These are phyloP conservation scores for Clostera curtula DNA, from an alignment of 2,888 invertebrate genomes.

Conservation along the genomic window DNA sequence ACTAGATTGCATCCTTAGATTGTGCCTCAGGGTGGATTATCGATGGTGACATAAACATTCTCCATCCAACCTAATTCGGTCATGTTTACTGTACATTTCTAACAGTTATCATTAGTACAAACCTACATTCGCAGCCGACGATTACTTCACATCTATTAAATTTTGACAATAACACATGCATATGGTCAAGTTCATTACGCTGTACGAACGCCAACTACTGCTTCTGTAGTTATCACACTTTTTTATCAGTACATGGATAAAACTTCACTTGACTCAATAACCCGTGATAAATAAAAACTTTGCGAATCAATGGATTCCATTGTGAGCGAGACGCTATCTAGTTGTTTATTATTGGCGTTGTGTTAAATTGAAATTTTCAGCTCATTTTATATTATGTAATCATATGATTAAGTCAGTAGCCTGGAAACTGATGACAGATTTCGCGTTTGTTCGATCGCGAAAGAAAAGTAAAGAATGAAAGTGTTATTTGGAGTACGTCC, in stretches of 20 bases:
- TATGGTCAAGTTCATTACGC: conserved; percentile 7
- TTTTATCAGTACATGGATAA: conserved; percentile 48
- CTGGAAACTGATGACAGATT: conserved; percentile 11
- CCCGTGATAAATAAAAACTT: conserved; percentile 53
- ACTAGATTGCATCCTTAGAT: no score
- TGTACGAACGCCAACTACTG: conserved; percentile 16
- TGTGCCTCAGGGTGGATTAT: no score
- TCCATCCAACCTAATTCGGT: no score
- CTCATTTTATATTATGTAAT: conserved; percentile 28
- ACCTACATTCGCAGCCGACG: background rate
- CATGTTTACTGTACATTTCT: no score
- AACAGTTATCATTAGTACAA: no score
- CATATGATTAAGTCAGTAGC: conserved; percentile 14
- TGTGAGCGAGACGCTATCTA: conserved; percentile 41
- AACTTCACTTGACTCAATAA: conserved; percentile 61
- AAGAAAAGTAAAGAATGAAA: conserved; percentile 51
- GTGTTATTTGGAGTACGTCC: conserved; percentile 61
- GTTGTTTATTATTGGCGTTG: conserved; percentile 34
- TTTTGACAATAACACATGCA: conserved; percentile 6
- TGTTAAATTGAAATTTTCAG: conserved; percentile 23
- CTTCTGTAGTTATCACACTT: conserved; percentile 25
- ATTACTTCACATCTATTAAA: conserved; percentile 5
- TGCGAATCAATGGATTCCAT: conserved; percentile 46
- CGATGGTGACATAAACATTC: no score
- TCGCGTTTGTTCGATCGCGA: conserved; percentile 20